Evolutionary conservation across 2,888 invertebrate genomes (phyloP).

Genomic region (Lutraria lutraria): DNA sequence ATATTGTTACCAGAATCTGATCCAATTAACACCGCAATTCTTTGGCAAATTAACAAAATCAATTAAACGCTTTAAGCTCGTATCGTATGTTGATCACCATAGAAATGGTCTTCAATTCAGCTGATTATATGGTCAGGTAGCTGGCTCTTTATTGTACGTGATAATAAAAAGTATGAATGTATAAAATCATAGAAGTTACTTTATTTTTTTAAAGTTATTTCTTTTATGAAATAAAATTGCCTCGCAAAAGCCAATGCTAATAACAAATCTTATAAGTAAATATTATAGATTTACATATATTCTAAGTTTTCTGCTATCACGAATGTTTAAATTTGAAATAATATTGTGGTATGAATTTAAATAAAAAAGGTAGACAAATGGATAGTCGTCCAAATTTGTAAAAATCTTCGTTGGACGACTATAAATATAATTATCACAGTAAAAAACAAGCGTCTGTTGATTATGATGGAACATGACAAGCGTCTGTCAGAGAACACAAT

Average conservation of each 20-base stretch:
- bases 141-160: too few species aligned
- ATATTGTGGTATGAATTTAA: background rate
- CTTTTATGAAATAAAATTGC: too few species aligned
- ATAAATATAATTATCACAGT: background rate
- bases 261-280: too few species aligned
- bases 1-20: background rate
- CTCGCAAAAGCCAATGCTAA: too few species aligned
- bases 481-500: conserved; percentile 31
- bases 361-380: background rate
- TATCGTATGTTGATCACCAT: background rate
- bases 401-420: conserved; percentile 7
- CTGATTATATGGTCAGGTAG: too few species aligned
- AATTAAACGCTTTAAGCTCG: conserved; percentile 2
- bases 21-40: background rate
- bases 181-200: too few species aligned
- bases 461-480: conserved; percentile 22
- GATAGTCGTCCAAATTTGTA: background rate
- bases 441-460: conserved; percentile 22
- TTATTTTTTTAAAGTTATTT: too few species aligned
- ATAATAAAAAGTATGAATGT: too few species aligned
- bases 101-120: background rate
- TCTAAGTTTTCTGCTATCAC: background rate
- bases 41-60: conserved; percentile 23
- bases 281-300: too few species aligned
- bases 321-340: background rate